These are phyloP conservation scores for Limnodromus scolopaceus DNA, from an alignment of 2,797 vertebrate species.

Conservation along the genomic window DNA sequence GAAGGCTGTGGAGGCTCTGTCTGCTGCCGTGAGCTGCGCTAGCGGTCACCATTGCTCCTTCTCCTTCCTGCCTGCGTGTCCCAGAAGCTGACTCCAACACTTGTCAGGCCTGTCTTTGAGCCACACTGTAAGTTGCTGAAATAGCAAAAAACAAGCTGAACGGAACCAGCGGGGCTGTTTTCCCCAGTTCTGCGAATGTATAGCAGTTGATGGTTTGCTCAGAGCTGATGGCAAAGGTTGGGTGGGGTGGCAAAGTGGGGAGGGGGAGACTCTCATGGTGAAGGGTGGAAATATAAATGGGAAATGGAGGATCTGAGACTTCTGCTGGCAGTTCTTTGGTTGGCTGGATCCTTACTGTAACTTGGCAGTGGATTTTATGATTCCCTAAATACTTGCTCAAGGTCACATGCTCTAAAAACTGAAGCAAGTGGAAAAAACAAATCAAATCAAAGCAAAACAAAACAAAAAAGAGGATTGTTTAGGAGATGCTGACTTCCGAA, in stretches of 20 bases:
- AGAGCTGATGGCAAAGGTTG: background rate
- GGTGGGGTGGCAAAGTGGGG: background rate
- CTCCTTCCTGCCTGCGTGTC: background rate
- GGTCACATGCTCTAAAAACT: background rate
- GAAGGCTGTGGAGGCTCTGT: background rate
- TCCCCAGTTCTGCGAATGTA: background rate
- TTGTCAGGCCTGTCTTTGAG: background rate
- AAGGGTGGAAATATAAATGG: background rate
- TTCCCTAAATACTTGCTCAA: background rate
- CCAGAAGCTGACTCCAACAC: background rate
- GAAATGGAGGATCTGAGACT: background rate
- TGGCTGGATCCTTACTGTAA: background rate
- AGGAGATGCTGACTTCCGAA: background rate
- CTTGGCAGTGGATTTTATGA: background rate
- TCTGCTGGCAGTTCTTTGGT: background rate
- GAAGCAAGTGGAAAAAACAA: background rate
- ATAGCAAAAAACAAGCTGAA: background rate
- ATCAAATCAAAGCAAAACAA: background rate
- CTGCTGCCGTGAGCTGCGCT: background rate
- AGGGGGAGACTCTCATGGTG: background rate
- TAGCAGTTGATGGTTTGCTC: background rate
- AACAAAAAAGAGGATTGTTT: background rate
- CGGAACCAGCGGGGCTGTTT: fast-evolving
- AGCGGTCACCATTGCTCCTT: background rate
- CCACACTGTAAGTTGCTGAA: background rate